Evolutionary conservation across 92 coral and sea anemone genomes (phyloP), one percentile per base, ranked within the genome.

Genomic region (Ricordea florida): DNA sequence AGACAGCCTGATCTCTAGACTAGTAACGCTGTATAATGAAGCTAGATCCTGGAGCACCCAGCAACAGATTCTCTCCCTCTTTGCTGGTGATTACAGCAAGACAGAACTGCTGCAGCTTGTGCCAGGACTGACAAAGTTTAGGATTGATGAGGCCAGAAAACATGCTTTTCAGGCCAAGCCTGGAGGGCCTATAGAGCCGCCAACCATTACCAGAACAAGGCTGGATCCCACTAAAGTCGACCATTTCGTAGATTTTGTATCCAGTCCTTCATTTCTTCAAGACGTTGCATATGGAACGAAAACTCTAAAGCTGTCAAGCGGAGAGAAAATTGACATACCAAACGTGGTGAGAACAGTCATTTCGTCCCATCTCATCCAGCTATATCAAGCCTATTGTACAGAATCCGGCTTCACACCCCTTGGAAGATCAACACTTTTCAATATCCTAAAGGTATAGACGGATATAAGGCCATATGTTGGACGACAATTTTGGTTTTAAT

Each of bases 211-310:
- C 9, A 64, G 83, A 62, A 62, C 21, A 17, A 38, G 71, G 38
- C 64, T 64, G 25, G 83, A 76, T 36, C 83, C 83, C 27, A 37
- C 23, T 13, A 73, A 73, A 28, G 60, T 60, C 6, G 80, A 73
- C 57, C 80, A 58, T 46, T 76, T 76, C 69, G 8, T 72, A 16
- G 79, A 72, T 30, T 57, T 72, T 25, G 17, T 72, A 57, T 72
- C 79, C 35, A 72, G 79, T 57, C 79, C 79, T 36, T 55, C 51
- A 20, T 72, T 36, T 72, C 56, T 56, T 1, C 80, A 73, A 66
- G 84, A 66, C 49, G 66, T 78, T 22, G 84, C 84, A 28, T 78
- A n/a, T 37, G 84, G 84, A 23, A 78, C 84, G 0, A 66, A 35
- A 42, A 60, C 60, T 17, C 58, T 76, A 4, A 76, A 63, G 51